Evolutionary conservation across 1,140 invertebrate species (phyloP).

Genomic region (Brachystomella parvula): DNA sequence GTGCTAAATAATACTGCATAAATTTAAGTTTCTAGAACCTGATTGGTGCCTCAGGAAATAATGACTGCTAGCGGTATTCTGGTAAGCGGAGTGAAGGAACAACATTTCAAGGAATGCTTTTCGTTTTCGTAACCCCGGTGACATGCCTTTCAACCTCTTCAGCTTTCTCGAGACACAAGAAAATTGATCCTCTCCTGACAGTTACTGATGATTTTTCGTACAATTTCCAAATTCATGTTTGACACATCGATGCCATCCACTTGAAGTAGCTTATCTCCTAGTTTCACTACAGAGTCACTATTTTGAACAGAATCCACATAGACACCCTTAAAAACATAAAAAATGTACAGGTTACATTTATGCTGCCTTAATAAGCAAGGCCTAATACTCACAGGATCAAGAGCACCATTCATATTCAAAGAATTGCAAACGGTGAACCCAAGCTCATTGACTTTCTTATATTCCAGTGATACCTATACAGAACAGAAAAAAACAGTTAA

Average conservation of each 20-base stretch:
- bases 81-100: too few species aligned
- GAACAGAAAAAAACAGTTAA: conserved; percentile 25
- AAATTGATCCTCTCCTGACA: conserved; percentile 36
- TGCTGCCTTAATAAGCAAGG: not conserved
- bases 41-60: too few species aligned
- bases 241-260: conserved; percentile 56
- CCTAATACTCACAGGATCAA: not conserved
- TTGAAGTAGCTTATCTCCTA: conserved; percentile 54
- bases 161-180: conserved; percentile 30
- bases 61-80: too few species aligned
- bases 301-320: conserved; percentile 51
- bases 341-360: not conserved
- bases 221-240: conserved; percentile 41
- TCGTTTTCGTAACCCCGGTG: too few species aligned
- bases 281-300: conserved; percentile 48
- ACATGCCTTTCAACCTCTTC: not conserved
- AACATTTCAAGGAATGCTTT: too few species aligned
- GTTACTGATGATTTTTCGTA: conserved; percentile 34
- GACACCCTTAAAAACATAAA: conserved; percentile 48
- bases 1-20: too few species aligned
- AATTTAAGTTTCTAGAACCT: too few species aligned
- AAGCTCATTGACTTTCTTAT: conserved; percentile 39
- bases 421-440: conserved; percentile 41
- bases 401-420: conserved; percentile 17
- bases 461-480: conserved; percentile 47